Percentiles rank a stretch among this genome's conserved stretches.
phyloP scores from a whole-genome alignment of 2,888 invertebrate genomes.

The Troilus luridus region DNA sequence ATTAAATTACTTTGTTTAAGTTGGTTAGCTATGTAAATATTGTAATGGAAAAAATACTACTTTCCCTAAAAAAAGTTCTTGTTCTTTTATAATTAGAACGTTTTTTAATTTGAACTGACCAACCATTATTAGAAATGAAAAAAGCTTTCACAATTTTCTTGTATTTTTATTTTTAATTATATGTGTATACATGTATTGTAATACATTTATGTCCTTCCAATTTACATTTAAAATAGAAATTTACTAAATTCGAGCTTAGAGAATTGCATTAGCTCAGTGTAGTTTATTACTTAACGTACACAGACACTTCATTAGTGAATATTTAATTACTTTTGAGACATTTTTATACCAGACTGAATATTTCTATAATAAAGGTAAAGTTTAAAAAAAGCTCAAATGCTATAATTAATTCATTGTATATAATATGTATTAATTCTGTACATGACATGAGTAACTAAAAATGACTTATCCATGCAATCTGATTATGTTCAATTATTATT shows the following conservation, averaged over 20 bases:
- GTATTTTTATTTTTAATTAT: background rate
- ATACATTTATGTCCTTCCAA: constrained; percentile 1
- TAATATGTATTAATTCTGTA: background rate
- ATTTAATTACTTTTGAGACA: constrained; percentile 14
- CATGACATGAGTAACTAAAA: background rate
- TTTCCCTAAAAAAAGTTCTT: background rate
- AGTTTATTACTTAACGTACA: constrained; percentile 34
- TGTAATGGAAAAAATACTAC: no score
- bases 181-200: background rate
- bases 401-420: constrained; percentile 10
- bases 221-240: constrained; percentile 5
- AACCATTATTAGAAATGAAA: background rate
- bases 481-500: background rate
- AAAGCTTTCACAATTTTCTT: background rate
- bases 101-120: background rate
- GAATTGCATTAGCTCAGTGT: constrained; percentile 9
- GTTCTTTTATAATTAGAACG: background rate
- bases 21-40: background rate
- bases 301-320: constrained; percentile 50
- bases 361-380: constrained; percentile 7
- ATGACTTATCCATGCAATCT: background rate
- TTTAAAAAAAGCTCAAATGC: constrained; percentile 34
- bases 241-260: constrained; percentile 9
- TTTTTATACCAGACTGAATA: constrained; percentile 43
- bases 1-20: background rate